Percentiles rank a stretch among this genome's conserved stretches.
phyloP scores from a whole-genome alignment of 2,888 invertebrate species.

The Anorthoa munda region DNA sequence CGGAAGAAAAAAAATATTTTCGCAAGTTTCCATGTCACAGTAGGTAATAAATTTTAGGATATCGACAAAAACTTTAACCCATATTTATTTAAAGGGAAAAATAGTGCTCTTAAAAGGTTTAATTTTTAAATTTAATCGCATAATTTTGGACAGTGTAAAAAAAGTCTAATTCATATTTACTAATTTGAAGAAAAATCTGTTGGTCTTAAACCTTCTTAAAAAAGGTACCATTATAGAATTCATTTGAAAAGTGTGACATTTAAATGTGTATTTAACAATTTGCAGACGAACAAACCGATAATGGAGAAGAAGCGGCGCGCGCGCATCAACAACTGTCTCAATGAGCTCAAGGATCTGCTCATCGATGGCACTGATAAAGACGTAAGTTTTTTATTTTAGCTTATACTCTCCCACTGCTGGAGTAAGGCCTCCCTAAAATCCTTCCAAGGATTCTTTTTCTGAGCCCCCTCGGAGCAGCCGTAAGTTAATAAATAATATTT shows the following conservation, averaged over 20 bases:
- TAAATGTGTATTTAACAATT: constrained; percentile 21
- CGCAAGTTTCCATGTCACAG: background rate
- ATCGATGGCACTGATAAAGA: constrained; percentile 97
- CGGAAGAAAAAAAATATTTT: background rate
- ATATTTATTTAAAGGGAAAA: too few species aligned
- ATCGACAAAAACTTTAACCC: too few species aligned
- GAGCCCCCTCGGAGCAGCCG: constrained; percentile 89
- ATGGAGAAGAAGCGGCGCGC: constrained; percentile 98
- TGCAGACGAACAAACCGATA: constrained; percentile 97
- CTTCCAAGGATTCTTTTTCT: too few species aligned
- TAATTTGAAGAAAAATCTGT: background rate
- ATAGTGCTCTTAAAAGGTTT: too few species aligned
- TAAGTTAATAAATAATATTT: constrained; percentile 89
- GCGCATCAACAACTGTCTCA: constrained; percentile 96
- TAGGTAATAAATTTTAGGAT: background rate
- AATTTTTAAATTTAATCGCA: too few species aligned
- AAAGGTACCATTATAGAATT: background rate
- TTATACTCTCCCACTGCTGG: too few species aligned
- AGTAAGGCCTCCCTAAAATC: too few species aligned
- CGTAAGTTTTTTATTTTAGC: constrained; percentile 84
- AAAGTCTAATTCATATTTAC: background rate
- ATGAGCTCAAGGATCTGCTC: constrained; percentile 96
- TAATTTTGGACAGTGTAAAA: background rate
- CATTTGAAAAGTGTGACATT: background rate
- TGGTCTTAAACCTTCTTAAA: background rate